These are phyloP conservation scores for Musca domestica DNA, from an alignment of 1,140 invertebrate species.

Conservation along the genomic window DNA sequence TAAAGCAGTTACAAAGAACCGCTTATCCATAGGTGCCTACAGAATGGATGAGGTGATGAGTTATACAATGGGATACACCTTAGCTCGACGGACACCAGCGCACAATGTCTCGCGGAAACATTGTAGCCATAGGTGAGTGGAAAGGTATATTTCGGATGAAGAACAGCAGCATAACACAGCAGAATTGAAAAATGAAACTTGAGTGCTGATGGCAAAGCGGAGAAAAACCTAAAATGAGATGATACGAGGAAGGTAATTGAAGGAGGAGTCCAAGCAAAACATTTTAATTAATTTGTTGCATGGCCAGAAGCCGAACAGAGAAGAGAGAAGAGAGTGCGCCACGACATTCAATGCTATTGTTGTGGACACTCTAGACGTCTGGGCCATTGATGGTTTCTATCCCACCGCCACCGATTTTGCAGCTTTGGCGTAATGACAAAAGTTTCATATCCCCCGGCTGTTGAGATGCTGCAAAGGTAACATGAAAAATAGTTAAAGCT, in stretches of 20 bases:
- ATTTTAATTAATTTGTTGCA: slow-evolving; percentile 20
- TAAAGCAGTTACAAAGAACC: background rate
- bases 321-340: background rate
- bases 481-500: background rate
- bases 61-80: background rate
- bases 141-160: no score
- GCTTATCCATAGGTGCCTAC: background rate
- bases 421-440: slow-evolving; percentile 7
- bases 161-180: no score
- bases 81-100: background rate
- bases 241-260: background rate
- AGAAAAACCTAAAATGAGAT: background rate
- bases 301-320: background rate
- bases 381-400: no score
- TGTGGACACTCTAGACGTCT: no score
- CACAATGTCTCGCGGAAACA: no score
- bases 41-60: background rate
- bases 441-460: slow-evolving; percentile 8
- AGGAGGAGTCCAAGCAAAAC: background rate
- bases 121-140: no score
- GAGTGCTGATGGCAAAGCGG: background rate
- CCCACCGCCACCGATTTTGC: background rate
- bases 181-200: slow-evolving; percentile 2
- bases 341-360: no score
- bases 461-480: background rate